phyloP scores from a whole-genome alignment of 2,113 vertebrate genomes.

The Scomber scombrus region DNA sequence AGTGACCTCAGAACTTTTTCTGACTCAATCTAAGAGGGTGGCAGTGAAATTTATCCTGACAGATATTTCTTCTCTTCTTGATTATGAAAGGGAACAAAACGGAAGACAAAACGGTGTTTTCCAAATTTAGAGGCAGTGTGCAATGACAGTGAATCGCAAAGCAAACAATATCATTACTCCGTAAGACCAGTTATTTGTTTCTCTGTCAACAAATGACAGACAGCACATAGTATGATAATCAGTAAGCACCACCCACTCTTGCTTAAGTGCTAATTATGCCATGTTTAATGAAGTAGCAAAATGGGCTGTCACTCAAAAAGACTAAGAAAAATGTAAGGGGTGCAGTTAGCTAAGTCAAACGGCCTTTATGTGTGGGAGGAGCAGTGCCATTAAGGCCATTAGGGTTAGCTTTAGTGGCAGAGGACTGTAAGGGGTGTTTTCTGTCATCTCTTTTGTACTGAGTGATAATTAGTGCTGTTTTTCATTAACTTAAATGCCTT shows the following conservation, averaged over 20 bases:
- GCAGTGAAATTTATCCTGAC: conserved; percentile 30
- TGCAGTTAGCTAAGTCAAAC: conserved; percentile 20
- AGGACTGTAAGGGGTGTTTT: not conserved
- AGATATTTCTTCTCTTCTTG: conserved; percentile 32
- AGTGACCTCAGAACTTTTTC: conserved; percentile 30
- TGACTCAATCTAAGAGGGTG: conserved; percentile 19
- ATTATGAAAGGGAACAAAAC: conserved; percentile 8
- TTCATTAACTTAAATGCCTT: not conserved
- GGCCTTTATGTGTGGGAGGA: conserved; percentile 21
- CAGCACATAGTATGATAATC: conserved; percentile 46
- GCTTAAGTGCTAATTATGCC: conserved; percentile 57
- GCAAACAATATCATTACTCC: conserved; percentile 55
- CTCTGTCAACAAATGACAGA: conserved; percentile 54
- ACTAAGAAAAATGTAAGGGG: conserved; percentile 30
- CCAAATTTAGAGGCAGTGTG: conserved; percentile 16
- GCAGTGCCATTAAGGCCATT: conserved; percentile 32
- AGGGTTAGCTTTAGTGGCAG: conserved; percentile 9
- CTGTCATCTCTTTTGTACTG: not conserved
- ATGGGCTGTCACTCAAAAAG: conserved; percentile 56
- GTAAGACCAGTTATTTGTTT: conserved; percentile 40
- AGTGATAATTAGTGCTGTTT: conserved; percentile 12
- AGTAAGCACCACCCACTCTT: conserved; percentile 51
- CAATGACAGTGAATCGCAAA: not conserved
- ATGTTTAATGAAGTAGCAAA: conserved; percentile 57
- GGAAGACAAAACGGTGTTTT: conserved; percentile 19